Base-by-base conservation (phyloP, 1,140 invertebrate species). In the Tetramorium alpestre region DNA sequence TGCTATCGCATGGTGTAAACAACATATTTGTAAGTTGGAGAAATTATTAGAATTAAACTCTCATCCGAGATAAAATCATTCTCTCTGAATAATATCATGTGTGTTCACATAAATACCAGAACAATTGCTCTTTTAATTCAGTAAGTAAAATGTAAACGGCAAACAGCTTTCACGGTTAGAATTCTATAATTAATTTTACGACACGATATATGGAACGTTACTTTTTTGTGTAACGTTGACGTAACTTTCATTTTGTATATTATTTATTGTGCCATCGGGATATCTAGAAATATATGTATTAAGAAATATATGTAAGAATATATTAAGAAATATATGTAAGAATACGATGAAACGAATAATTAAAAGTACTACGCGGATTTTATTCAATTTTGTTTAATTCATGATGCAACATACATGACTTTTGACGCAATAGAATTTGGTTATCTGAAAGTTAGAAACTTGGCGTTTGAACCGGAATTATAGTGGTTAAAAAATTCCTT, bases 141-240 rank as follows among this genome's bases (percentile, higher is more conserved):
- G 49, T 65, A 54, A 89, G 25, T 56, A 22, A 77, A 72, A 22
- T 41, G 64, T 85, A 67, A 87, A 85, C 28, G 33, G 60, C 38
- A 49, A 78, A 78, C 47, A 65, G 10, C 44, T 41, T 13, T 16
- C 41, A 44, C 58, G 41, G 10, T 28, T 33, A 33, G 33, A n/a
- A 28, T 44, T 41, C 11, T 18, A 44, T 47, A 28, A 49, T 78
- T 33, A 47, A 78, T 78, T 65, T 78, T 65, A 47, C n/a, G 51
- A 56, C 51, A 10, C 41, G 13, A 49, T 18, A 72, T 28, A 25
- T 1, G 70, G 18, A 22, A 56, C 10, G 58, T 65, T 33, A 72
- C 10, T 33, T 33, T 65, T 65, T 33, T 47, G 18, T 28, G 18
- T 47, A 62, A 44, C n/a, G 58, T 33, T 16, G 22, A 60, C 22